Conservation (phyloP, 2,888 invertebrate genomes). For the Protodeltote pygarga region DNA sequence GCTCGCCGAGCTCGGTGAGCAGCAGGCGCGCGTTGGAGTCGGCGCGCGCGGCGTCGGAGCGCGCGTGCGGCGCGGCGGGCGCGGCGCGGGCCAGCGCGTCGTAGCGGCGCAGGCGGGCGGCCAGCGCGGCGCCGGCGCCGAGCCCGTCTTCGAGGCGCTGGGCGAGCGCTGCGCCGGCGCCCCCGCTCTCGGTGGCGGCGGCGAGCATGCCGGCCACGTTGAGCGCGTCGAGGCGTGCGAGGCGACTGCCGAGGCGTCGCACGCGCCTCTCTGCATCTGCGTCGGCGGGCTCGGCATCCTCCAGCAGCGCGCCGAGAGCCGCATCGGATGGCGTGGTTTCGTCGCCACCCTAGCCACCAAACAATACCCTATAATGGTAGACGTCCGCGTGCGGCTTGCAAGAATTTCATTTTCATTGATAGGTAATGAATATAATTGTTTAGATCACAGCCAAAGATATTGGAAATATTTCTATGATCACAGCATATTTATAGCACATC, state of each 20-base stretch:
- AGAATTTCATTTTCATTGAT: no score
- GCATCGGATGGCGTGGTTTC: slow-evolving; percentile 92
- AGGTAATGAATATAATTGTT: no score
- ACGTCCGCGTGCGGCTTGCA: no score
- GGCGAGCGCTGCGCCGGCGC: slow-evolving; percentile 90
- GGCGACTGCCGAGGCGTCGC: slow-evolving; percentile 91
- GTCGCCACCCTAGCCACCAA: slow-evolving; percentile 92
- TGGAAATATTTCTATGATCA: no score
- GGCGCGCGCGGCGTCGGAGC: slow-evolving; percentile 84
- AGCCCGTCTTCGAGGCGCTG: slow-evolving; percentile 87
- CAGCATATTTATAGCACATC: no score
- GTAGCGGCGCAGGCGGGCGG: slow-evolving; percentile 77
- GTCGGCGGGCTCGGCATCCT: slow-evolving; percentile 49
- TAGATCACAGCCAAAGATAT: no score
- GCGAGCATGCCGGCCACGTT: slow-evolving; percentile 93
- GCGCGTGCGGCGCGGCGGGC: slow-evolving; percentile 62
- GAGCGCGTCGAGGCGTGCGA: slow-evolving; percentile 89
- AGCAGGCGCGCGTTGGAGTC: slow-evolving; percentile 94
- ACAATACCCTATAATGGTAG: no score
- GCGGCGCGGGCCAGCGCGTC: slow-evolving; percentile 89
- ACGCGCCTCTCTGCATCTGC: slow-evolving; percentile 46
- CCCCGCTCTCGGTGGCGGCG: slow-evolving; percentile 91
- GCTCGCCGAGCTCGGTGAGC: slow-evolving; percentile 91
- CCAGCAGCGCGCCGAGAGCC: slow-evolving; percentile 89
- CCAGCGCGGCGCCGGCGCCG: slow-evolving; percentile 76